Percentiles rank a stretch among this genome's conserved stretches.
Conservation (phyloP, 2,888 invertebrate species). For the Lutraria lutraria region DNA sequence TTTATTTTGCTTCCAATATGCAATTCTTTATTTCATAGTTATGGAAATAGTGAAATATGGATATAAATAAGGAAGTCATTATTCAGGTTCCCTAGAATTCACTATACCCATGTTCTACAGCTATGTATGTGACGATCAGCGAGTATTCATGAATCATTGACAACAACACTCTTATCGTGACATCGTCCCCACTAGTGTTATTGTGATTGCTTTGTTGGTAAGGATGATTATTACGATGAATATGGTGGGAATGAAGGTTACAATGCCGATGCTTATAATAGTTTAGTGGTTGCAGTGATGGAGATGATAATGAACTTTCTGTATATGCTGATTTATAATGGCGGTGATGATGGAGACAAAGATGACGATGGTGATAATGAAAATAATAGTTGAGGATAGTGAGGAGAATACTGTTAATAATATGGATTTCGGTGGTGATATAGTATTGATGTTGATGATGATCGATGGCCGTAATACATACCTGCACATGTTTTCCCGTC, state of each 20-base stretch:
- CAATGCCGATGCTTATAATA: neutral
- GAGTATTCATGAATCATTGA: neutral
- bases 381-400: neutral
- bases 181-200: neutral
- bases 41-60: no score
- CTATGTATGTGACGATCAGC: no score
- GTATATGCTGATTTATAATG: neutral
- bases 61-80: no score
- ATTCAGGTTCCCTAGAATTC: no score
- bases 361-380: neutral
- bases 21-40: no score
- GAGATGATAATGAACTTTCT: neutral
- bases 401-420: neutral
- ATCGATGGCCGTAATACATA: neutral
- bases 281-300: neutral
- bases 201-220: no score
- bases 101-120: no score
- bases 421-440: neutral
- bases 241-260: neutral
- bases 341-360: neutral
- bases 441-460: neutral
- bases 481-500: constrained; percentile 22
- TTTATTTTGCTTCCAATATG: no score
- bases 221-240: neutral
- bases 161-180: neutral